These are phyloP conservation scores for Sycophila sp. DNA, from an alignment of 1,140 invertebrate genomes.

Conservation along the genomic window DNA sequence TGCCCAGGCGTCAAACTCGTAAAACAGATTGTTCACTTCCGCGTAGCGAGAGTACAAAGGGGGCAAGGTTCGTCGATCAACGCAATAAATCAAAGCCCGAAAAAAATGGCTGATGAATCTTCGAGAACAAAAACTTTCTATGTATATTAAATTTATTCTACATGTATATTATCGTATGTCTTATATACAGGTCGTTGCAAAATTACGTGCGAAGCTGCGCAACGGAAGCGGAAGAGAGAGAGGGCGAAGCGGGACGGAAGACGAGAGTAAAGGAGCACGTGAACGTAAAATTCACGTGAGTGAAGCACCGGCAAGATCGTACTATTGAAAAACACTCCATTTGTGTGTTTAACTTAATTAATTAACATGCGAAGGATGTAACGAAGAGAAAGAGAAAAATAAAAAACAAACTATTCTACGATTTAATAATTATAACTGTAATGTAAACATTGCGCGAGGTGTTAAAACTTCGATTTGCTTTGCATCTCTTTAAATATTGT, in stretches of 20 bases:
- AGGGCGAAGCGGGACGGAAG: no score
- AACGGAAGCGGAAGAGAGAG: neutral
- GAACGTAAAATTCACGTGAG: neutral
- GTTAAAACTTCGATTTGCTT: constrained; percentile 56
- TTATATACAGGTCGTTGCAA: constrained; percentile 42
- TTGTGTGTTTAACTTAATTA: neutral
- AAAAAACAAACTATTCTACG: constrained; percentile 40
- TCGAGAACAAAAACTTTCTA: constrained; percentile 41
- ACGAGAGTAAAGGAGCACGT: no score
- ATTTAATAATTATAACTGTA: constrained; percentile 23
- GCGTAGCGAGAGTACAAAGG: no score
- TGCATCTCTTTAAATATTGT: constrained; percentile 52
- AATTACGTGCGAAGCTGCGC: constrained; percentile 32
- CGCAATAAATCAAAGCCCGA: constrained; percentile 14
- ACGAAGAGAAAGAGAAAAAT: neutral
- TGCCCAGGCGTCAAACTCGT: no score
- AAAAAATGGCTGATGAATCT: neutral
- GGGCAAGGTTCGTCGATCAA: neutral
- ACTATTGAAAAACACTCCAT: neutral
- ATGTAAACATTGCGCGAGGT: constrained; percentile 47
- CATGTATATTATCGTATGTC: constrained; percentile 42
- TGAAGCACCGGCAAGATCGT: neutral
- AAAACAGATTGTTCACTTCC: no score
- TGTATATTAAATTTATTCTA: constrained; percentile 42
- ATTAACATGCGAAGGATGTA: neutral